phyloP scores from a whole-genome alignment of 2,888 invertebrate species.

The Eilema caniola region DNA sequence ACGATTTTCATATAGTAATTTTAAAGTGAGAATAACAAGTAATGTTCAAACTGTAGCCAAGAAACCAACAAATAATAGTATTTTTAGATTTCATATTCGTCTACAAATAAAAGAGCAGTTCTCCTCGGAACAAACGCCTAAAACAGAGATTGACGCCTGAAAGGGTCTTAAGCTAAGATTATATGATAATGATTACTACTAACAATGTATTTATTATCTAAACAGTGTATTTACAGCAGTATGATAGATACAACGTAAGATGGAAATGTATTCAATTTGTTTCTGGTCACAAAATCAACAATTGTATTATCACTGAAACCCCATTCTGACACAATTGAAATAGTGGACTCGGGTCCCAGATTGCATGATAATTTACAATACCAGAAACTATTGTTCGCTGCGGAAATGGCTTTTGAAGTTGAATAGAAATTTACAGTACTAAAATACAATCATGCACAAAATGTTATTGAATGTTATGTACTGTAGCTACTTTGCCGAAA shows the following conservation, averaged over 20 bases:
- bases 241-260: background rate
- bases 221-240: background rate
- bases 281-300: background rate
- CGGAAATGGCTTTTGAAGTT: background rate
- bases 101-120: no score
- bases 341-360: background rate
- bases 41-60: no score
- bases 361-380: conserved; percentile 5
- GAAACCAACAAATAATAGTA: no score
- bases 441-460: background rate
- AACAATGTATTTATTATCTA: no score
- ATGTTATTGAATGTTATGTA: conserved; percentile 4
- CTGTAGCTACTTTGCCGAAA: background rate
- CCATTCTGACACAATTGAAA: conserved; percentile 11
- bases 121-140: no score
- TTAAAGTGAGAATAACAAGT: no score
- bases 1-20: no score
- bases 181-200: no score
- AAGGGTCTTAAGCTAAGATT: no score
- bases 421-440: conserved; percentile 2
- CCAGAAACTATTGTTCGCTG: conserved; percentile 2
- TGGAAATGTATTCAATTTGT: background rate
- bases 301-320: background rate
- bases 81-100: no score
- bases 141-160: no score